Evolutionary conservation across 2,113 vertebrate species (phyloP), one percentile per base, ranked within the genome.

Genomic region (cat (Felis catus)): DNA sequence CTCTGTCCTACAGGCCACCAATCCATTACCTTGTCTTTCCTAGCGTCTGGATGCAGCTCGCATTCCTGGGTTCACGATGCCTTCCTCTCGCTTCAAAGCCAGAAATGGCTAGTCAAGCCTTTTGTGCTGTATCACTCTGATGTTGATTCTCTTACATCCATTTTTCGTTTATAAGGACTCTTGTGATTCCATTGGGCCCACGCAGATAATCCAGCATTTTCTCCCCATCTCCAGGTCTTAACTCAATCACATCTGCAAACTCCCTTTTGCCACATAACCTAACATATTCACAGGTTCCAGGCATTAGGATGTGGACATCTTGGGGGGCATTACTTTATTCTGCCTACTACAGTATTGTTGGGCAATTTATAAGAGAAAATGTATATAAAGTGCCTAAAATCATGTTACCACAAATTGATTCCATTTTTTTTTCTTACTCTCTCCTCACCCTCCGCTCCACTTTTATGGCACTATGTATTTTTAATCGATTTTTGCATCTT

Each of bases 1-100:
- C 14, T 41, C 7, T 2, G 0, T 11, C 29, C 23, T 73, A 9
- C 29, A 55, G 53, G 15, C 53, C 15, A 55, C 15, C 53, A 55
- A 33, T 10, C 21, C 11, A 8, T 8, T 1, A 7, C 1, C 23
- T 21, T 45, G 16, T 1, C 36, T 29, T 33, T 48, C 70, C 61
- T 23, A 31, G 39, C 6, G 87, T 55, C 31, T 15, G 7, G 12
- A 31, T 19, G 11, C 6, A 5, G 7, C 33, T 18, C 29, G 11
- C 1, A 9, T 18, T 21, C 12, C 19, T 36, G 39, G 58, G 18
- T 7, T 31, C 8, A 0, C 1, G 27, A 1, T 0, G 36, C 8
- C 9, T 80, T 89, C 41, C 21, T 65, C 15, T 4, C 2, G 1
- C 41, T 71, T 90, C 68, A 86, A 39, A 36, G 23, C 36, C 4